These are phyloP conservation scores for Brachyhypopomus gauderio DNA, from an alignment of 2,113 vertebrate genomes.

Conservation along the genomic window DNA sequence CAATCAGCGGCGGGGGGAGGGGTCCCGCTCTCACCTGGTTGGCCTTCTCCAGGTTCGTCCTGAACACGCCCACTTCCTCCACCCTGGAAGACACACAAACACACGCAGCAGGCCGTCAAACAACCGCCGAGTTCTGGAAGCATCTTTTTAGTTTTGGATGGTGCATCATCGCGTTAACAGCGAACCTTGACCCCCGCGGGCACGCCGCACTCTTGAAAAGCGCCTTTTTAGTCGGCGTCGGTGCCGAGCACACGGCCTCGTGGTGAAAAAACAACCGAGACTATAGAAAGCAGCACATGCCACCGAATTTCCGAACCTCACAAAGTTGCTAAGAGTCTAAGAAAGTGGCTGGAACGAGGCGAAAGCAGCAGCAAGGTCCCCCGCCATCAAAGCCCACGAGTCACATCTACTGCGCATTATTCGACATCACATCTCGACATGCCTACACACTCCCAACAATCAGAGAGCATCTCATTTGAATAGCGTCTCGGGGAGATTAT, in stretches of 20 bases:
- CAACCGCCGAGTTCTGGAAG: too few relatives aligned
- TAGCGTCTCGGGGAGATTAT: constrained; percentile 68
- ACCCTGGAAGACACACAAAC: constrained; percentile 76
- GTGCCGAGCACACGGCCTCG: too few relatives aligned
- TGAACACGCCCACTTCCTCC: constrained; percentile 88
- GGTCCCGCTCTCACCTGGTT: constrained; percentile 85
- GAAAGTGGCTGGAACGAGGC: constrained; percentile 21
- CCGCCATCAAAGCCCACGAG: constrained; percentile 45
- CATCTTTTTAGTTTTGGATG: too few relatives aligned
- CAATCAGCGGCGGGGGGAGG: constrained; percentile 63
- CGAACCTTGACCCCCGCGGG: too few relatives aligned
- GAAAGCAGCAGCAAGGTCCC: constrained; percentile 32
- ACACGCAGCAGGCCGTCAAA: not conserved
- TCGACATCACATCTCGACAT: constrained; percentile 48
- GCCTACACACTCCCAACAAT: constrained; percentile 67
- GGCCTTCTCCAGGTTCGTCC: constrained; percentile 92
- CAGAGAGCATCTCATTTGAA: constrained; percentile 69
- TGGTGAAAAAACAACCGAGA: constrained; percentile 8
- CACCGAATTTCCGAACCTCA: not conserved
- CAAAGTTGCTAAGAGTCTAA: constrained; percentile 25
- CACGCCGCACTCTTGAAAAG: too few relatives aligned
- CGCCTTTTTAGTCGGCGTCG: too few relatives aligned
- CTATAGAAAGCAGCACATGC: constrained; percentile 1
- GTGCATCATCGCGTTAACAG: too few relatives aligned
- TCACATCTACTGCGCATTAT: constrained; percentile 46